A percentile compares a stretch with the other conserved stretches of the same genome.
Evolutionary conservation across 2,113 vertebrate species (phyloP).

Genomic region (Eolophus roseicapilla): DNA sequence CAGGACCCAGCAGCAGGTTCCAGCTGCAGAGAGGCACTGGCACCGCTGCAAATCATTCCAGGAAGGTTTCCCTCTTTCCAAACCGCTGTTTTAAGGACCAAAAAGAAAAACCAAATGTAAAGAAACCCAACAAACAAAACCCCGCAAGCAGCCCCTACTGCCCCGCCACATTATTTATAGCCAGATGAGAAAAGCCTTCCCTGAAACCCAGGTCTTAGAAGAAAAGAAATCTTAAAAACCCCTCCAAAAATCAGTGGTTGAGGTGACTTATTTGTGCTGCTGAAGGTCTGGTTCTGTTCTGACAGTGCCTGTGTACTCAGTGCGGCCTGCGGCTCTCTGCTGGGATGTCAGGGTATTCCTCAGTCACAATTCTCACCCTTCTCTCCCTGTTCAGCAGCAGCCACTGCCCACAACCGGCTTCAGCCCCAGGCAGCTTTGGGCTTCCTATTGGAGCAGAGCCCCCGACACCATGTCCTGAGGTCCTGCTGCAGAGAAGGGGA

Average conservation of each 20-base stretch:
- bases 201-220: background rate
- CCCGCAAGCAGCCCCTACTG: background rate
- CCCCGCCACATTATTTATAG: too few relatives aligned
- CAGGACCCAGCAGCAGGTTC: background rate
- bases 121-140: background rate
- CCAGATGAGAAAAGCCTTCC: background rate
- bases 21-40: fast-evolving
- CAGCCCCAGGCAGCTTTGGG: background rate
- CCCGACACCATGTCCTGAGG: fast-evolving
- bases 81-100: background rate
- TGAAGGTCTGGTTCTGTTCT: background rate
- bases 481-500: background rate
- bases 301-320: background rate
- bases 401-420: fast-evolving
- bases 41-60: background rate
- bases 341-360: background rate
- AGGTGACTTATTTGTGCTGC: background rate
- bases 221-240: background rate
- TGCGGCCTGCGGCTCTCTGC: background rate
- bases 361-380: background rate
- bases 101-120: background rate
- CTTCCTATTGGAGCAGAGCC: background rate
- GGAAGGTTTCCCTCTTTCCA: background rate
- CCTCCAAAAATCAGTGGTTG: background rate
- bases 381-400: background rate